A percentile compares a stretch with the other conserved stretches of the same genome.
Evolutionary conservation across 2,113 vertebrate genomes (phyloP).

Genomic region (Nothoprocta pentlandii): DNA sequence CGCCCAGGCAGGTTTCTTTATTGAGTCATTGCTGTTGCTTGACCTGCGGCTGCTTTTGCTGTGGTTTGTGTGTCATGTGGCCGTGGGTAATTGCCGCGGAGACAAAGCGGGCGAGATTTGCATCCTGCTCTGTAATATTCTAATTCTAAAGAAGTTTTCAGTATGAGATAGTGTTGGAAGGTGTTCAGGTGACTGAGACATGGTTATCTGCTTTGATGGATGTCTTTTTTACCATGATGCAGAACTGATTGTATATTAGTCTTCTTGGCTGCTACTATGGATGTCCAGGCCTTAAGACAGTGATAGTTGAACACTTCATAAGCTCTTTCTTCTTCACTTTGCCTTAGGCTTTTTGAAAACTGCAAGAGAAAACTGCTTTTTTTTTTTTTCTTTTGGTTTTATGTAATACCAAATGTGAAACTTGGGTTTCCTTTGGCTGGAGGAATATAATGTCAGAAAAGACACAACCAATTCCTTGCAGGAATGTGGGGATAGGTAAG

Average conservation of each 20-base stretch:
- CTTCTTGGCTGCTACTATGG: not conserved
- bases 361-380: not conserved
- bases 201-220: not conserved
- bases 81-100: not conserved
- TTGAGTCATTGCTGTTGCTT: conserved; percentile 42
- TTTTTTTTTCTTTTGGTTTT: not conserved
- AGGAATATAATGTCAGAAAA: not conserved
- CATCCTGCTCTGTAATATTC: not conserved
- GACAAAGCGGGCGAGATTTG: not conserved
- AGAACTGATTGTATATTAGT: not conserved
- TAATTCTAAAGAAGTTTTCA: not conserved
- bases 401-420: not conserved
- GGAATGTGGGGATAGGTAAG: not conserved
- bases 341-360: not conserved
- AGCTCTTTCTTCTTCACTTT: not conserved
- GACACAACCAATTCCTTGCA: not conserved
- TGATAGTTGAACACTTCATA: not conserved
- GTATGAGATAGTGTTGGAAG: not conserved
- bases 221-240: not conserved
- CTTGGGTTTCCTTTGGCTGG: not conserved
- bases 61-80: not conserved
- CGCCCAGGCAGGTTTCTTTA: conserved; percentile 29
- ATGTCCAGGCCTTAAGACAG: not conserved
- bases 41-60: conserved; percentile 20
- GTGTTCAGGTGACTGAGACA: not conserved